Conservation (phyloP, 2,888 invertebrate genomes). For the Gastracanthus pulcherrimus region DNA sequence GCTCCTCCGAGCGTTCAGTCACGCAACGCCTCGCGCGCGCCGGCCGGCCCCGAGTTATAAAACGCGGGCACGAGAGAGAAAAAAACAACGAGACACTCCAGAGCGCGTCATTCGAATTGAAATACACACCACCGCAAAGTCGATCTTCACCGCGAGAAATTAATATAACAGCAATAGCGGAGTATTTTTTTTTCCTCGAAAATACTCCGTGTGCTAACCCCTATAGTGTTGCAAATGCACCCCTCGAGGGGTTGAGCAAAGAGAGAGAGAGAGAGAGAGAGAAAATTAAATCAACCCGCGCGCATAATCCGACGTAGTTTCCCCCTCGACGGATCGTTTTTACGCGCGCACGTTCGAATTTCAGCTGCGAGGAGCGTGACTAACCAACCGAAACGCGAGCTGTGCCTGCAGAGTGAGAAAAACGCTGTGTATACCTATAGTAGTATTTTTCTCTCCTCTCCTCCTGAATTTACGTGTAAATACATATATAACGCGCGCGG, state of each 20-base stretch:
- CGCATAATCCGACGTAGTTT: not conserved
- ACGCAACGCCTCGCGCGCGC: constrained; percentile 8
- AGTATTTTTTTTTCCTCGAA: not conserved
- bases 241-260: not conserved
- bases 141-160: not conserved
- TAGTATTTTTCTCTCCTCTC: not conserved
- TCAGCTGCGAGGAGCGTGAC: constrained; percentile 25
- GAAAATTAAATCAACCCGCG: constrained; percentile 28
- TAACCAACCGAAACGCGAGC: constrained; percentile 24
- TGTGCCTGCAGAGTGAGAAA: not conserved
- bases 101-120: not conserved
- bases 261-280: not conserved
- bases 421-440: too few relatives aligned
- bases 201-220: not conserved
- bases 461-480: not conserved
- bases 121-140: not conserved
- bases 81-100: not conserved
- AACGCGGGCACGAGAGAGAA: not conserved
- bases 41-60: not conserved
- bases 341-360: constrained; percentile 3
- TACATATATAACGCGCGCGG: too few relatives aligned
- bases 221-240: not conserved
- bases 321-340: not conserved
- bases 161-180: not conserved
- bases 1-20: constrained; percentile 20